Base-by-base conservation (phyloP, 92 coral and sea anemone genomes). In the Phenganax stokvisi region DNA sequence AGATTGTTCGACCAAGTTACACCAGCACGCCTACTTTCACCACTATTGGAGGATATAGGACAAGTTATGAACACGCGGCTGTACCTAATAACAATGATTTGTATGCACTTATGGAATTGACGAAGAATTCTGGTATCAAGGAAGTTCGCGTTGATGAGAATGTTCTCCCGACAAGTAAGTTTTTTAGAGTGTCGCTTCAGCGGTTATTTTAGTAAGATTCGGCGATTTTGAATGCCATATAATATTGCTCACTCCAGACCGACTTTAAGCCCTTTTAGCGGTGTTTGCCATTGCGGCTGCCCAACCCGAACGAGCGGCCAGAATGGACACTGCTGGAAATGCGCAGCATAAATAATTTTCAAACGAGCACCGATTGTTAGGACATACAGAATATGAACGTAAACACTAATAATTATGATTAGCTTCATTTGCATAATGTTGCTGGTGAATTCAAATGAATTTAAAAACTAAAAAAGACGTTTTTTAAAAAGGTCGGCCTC, bases 401-500 rank as follows among this genome's bases (percentile, higher is more conserved):
- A 37, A 37, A 37, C 47, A 37, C 47, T 37, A 37, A 37, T 1
- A 37, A 37, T 1, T 37, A 37, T 37, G 47, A 37, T 5, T 37
- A 37, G 47, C 47, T 37, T 37, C 47, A 37, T 37, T 2, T 5
- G 5, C 47, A 37, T 37, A 37, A 5, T 5, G 47, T 37, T 37
- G 47, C 47, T 37, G 47, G 47, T 37, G 47, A 37, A 37, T 37
- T 1, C 47, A 28, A 0, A 61, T 61, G 25, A 61, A 13, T 25
- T 1, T 6, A 68, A 68, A 30, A 68, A 64, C 70, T 64, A 68
- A 68, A 68, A 68, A 64, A 64, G 30, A n/a, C 9, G 9, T 73
- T 54, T 54, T 75, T 75, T 3, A 8, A 54, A 56, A 55, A 65
- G 87, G 81, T 66, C 86, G 76, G 56, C 83, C 86, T 76, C 90